Percentiles rank a stretch among this genome's conserved stretches.
Conservation (phyloP, 2,888 invertebrate genomes). For the Frankliniella intonsa region DNA sequence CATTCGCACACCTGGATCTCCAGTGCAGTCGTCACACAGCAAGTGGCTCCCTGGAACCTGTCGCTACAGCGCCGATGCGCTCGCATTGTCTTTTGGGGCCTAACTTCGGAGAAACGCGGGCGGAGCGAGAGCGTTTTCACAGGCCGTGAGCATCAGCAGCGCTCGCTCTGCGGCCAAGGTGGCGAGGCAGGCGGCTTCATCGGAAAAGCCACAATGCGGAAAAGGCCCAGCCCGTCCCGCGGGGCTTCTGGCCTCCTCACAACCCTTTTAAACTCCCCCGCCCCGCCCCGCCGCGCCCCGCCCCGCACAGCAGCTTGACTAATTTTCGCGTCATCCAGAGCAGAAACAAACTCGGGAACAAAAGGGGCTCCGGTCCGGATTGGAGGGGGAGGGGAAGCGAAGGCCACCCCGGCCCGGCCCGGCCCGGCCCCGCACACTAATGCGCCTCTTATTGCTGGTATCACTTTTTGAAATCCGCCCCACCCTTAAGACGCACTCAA, state of each 20-base stretch:
- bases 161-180: not conserved
- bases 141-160: not conserved
- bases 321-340: slow-evolving; percentile 3
- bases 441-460: not conserved
- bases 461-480: slow-evolving; percentile 2
- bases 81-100: no score
- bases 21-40: not conserved
- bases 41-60: no score
- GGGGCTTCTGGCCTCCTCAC: not conserved
- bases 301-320: not conserved
- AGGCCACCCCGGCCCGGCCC: not conserved
- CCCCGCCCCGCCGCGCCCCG: not conserved
- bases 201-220: not conserved
- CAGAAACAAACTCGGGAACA: not conserved
- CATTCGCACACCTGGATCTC: not conserved
- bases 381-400: not conserved
- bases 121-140: not conserved
- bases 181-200: not conserved
- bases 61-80: no score
- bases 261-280: no score
- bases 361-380: not conserved
- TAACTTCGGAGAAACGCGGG: not conserved
- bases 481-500: not conserved
- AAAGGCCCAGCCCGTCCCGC: not conserved
- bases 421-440: not conserved